Percentiles rank a stretch among this genome's conserved stretches.
phyloP scores from a whole-genome alignment of 2,888 invertebrate species.

The Alcis repandata region DNA sequence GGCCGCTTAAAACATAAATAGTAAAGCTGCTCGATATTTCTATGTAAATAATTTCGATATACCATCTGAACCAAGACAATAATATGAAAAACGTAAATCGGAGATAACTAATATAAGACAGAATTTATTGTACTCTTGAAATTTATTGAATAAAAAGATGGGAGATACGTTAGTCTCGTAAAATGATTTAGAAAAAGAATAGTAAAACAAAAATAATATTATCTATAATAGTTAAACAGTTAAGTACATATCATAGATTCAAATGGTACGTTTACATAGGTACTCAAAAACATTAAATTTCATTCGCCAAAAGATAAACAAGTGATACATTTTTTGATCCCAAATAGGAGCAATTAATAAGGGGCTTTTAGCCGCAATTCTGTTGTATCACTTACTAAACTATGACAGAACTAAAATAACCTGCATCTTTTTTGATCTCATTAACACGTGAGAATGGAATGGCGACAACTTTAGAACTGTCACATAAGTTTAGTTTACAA shows the following conservation, averaged over 20 bases:
- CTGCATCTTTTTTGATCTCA: too few relatives aligned
- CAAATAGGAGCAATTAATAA: slow-evolving; percentile 55
- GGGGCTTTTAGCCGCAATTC: slow-evolving; percentile 23
- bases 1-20: slow-evolving; percentile 85
- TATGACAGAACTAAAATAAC: too few relatives aligned
- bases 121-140: too few relatives aligned
- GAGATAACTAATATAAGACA: not conserved
- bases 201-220: too few relatives aligned
- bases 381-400: slow-evolving; percentile 29
- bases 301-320: slow-evolving; percentile 58
- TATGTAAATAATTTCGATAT: slow-evolving; percentile 40
- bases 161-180: too few relatives aligned
- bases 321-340: slow-evolving; percentile 73
- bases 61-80: slow-evolving; percentile 34
- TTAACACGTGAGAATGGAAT: too few relatives aligned
- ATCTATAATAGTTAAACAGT: too few relatives aligned
- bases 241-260: slow-evolving; percentile 29
- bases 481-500: too few relatives aligned
- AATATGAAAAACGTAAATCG: not conserved
- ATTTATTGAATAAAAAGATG: too few relatives aligned
- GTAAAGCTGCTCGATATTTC: slow-evolving; percentile 81
- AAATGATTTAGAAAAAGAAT: too few relatives aligned
- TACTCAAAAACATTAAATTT: slow-evolving; percentile 55
- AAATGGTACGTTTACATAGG: slow-evolving; percentile 36
- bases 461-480: too few relatives aligned